Percentiles rank a stretch among this genome's conserved stretches.
phyloP scores from a whole-genome alignment of 2,797 vertebrate species.

The Hippoglossus hippoglossus region DNA sequence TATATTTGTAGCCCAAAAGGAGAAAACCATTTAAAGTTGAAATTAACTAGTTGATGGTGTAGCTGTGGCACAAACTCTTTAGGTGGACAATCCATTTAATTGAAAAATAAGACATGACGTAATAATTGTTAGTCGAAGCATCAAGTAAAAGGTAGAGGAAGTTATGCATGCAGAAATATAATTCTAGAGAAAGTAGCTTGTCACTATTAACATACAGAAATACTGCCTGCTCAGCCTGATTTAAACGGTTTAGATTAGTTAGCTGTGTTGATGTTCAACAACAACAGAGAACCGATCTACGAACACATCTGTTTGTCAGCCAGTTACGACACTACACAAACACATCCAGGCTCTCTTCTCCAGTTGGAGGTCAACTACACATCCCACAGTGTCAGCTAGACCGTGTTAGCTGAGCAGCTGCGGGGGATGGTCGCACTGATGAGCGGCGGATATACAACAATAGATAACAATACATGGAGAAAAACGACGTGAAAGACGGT shows the following conservation, averaged over 20 bases:
- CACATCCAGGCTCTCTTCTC: background rate
- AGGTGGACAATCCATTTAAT: no score
- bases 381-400: background rate
- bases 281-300: constrained; percentile 19
- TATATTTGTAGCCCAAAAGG: background rate
- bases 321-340: background rate
- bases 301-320: background rate
- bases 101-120: background rate
- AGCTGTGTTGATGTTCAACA: constrained; percentile 52
- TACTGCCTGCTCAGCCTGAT: no score
- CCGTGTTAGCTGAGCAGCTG: constrained; percentile 53
- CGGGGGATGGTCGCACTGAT: constrained; percentile 23
- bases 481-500: background rate
- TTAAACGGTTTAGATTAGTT: constrained; percentile 21
- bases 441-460: constrained; percentile 23
- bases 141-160: no score
- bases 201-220: background rate
- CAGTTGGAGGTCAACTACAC: background rate
- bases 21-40: background rate
- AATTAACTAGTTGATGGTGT: background rate
- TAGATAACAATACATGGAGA: constrained; percentile 2
- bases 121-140: background rate
- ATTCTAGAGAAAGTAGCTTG: background rate
- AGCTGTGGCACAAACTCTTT: background rate
- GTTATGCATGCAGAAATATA: no score